Conservation (phyloP, 2,888 invertebrate species). For the Drosophila mettleri region DNA sequence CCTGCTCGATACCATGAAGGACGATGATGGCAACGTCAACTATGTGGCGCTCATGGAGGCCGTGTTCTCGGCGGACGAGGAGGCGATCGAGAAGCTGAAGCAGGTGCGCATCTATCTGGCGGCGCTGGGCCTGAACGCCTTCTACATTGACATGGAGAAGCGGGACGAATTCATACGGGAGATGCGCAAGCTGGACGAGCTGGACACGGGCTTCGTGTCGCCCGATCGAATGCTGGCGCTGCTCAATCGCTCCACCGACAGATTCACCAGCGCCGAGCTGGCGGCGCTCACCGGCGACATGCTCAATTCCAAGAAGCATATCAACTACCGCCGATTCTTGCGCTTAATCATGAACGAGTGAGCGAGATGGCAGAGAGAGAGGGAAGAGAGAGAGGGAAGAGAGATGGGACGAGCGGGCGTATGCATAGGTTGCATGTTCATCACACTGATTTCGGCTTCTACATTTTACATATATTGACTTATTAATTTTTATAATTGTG, state of each 20-base stretch:
- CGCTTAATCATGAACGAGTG: constrained; percentile 35
- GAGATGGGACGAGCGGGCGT: background rate
- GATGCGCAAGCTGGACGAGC: constrained; percentile 1
- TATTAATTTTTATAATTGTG: no score
- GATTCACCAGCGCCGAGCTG: constrained; percentile 16
- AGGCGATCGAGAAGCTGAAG: background rate
- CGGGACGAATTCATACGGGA: constrained; percentile 34
- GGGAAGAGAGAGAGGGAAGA: background rate
- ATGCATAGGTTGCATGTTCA: background rate
- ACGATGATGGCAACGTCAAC: constrained; percentile 28
- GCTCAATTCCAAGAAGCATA: background rate
- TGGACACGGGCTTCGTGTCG: background rate
- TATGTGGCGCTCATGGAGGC: constrained; percentile 18
- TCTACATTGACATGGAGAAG: constrained; percentile 36
- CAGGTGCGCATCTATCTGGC: constrained; percentile 25
- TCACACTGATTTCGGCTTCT: background rate
- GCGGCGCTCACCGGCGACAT: constrained; percentile 5
- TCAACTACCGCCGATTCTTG: constrained; percentile 36
- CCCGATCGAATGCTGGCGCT: constrained; percentile 11
- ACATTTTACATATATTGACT: background rate
- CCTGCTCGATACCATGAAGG: constrained; percentile 20
- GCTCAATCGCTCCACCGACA: constrained; percentile 13
- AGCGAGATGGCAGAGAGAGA: background rate
- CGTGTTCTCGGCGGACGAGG: constrained; percentile 5
- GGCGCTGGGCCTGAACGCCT: constrained; percentile 27